A percentile compares a stretch with the other conserved stretches of the same genome.
Conservation (phyloP, 2,113 vertebrate genomes). For the Actenoides lindsayi region DNA sequence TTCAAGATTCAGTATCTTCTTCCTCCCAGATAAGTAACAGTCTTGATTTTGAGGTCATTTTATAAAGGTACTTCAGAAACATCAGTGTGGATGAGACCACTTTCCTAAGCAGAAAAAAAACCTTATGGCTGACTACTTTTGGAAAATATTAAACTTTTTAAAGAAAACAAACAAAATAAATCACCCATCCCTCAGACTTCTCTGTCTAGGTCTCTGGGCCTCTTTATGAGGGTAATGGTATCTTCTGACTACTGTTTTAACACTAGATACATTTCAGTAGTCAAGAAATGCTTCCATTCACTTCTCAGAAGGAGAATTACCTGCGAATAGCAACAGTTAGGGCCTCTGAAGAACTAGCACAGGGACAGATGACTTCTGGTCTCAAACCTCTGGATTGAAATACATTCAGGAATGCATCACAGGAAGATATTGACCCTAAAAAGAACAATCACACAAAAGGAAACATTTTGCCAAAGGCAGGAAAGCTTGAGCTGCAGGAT, state of each 20-base stretch:
- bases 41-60: not conserved
- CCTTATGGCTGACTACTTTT: not conserved
- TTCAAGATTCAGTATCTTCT: not conserved
- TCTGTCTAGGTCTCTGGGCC: not conserved
- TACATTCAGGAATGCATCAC: constrained; percentile 95
- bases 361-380: constrained; percentile 95
- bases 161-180: not conserved
- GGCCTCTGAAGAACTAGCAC: constrained; percentile 91
- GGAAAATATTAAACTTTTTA: not conserved
- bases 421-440: constrained; percentile 96
- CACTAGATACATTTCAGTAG: not conserved
- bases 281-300: not conserved
- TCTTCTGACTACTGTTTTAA: not conserved
- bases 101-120: not conserved
- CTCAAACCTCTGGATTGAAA: constrained; percentile 92
- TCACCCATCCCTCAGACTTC: not conserved
- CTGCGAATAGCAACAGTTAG: constrained; percentile 95
- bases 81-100: not conserved
- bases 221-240: not conserved
- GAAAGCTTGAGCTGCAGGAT: not conserved
- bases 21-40: not conserved
- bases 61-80: not conserved
- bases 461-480: not conserved
- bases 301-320: constrained; percentile 60
- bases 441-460: not conserved